A percentile compares a stretch with the other conserved stretches of the same genome.
phyloP scores from a whole-genome alignment of 2,888 invertebrate species.

The Drosophila recens region DNA sequence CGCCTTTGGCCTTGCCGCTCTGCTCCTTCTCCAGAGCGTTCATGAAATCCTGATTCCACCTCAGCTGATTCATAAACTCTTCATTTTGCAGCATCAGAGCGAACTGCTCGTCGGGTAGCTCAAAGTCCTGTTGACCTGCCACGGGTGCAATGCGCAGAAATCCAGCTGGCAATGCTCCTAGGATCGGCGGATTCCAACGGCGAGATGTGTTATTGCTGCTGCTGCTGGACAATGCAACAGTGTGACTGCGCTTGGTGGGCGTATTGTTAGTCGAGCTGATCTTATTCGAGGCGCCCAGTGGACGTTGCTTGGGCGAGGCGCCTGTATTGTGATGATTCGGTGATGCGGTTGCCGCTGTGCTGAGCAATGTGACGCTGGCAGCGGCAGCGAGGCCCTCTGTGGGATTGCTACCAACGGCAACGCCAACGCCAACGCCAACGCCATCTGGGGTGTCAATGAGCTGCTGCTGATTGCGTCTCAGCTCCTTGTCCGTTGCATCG shows the following conservation, averaged over 20 bases:
- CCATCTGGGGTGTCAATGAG: constrained; percentile 82
- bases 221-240: constrained; percentile 38
- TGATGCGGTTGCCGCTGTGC: constrained; percentile 66
- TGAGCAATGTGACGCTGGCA: constrained; percentile 56
- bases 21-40: constrained; percentile 92
- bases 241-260: constrained; percentile 72
- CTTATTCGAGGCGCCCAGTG: constrained; percentile 61
- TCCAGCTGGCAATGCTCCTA: constrained; percentile 91
- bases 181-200: constrained; percentile 92
- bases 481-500: constrained; percentile 66
- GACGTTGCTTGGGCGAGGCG: constrained; percentile 85
- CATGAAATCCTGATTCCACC: constrained; percentile 95
- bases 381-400: constrained; percentile 34
- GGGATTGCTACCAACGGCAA: constrained; percentile 42
- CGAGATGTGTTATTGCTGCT: constrained; percentile 46
- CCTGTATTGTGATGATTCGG: constrained; percentile 81
- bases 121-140: constrained; percentile 85
- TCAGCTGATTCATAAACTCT: constrained; percentile 94
- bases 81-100: constrained; percentile 95
- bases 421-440: constrained; percentile 51
- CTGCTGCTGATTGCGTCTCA: constrained; percentile 63
- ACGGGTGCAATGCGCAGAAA: constrained; percentile 88
- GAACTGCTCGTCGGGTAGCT: constrained; percentile 94
- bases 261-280: constrained; percentile 60
- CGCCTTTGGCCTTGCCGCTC: constrained; percentile 86